Conservation (phyloP, 2,888 invertebrate species). For the Gastracanthus pulcherrimus region DNA sequence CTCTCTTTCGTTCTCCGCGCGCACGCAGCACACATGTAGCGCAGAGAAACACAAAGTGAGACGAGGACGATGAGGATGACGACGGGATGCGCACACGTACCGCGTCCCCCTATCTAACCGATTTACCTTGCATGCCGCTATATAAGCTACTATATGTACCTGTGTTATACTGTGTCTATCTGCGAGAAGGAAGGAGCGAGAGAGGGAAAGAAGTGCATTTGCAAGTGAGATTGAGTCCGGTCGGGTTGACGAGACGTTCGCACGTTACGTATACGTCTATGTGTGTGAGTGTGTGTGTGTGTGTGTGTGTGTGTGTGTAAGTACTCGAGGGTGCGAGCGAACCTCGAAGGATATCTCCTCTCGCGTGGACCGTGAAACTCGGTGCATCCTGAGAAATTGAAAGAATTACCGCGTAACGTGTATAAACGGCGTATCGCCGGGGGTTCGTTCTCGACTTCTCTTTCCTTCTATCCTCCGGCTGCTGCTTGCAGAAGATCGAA, state of each 20-base stretch:
- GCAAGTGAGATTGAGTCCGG: slow-evolving; percentile 71
- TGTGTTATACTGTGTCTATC: too few species aligned
- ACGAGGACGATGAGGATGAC: too few species aligned
- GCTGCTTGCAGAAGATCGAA: not conserved
- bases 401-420: slow-evolving; percentile 51
- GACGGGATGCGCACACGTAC: slow-evolving; percentile 48
- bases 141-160: too few species aligned
- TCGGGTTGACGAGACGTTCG: slow-evolving; percentile 67
- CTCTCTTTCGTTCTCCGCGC: slow-evolving; percentile 1
- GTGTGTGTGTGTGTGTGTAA: not conserved
- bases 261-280: slow-evolving; percentile 60
- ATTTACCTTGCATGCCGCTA: slow-evolving; percentile 28
- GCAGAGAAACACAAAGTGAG: too few species aligned
- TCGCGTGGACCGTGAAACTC: slow-evolving; percentile 54
- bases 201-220: slow-evolving; percentile 63
- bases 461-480: not conserved
- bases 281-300: too few species aligned
- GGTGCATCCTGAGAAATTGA: slow-evolving; percentile 47
- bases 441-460: slow-evolving; percentile 11
- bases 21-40: not conserved
- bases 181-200: not conserved
- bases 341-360: not conserved
- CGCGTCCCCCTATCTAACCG: slow-evolving; percentile 42
- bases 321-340: not conserved
- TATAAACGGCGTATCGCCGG: slow-evolving; percentile 47